phyloP scores from a whole-genome alignment of 2,888 invertebrate species.

The Sphecodes monilicornis region DNA sequence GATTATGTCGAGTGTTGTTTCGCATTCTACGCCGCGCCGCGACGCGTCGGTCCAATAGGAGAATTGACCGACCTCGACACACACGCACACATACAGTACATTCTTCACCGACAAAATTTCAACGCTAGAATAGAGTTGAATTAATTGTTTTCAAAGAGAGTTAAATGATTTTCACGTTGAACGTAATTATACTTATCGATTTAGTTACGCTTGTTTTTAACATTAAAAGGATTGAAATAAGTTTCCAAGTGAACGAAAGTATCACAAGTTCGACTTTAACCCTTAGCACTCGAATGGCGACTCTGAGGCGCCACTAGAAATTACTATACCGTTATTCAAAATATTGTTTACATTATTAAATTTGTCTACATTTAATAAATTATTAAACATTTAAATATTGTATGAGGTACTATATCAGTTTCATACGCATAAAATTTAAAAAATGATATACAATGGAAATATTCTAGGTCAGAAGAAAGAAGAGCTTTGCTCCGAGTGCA shows the following conservation, averaged over 20 bases:
- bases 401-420: too few species aligned
- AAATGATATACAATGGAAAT: too few species aligned
- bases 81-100: slow-evolving; percentile 13
- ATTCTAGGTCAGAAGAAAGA: too few species aligned
- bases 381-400: too few species aligned
- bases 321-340: too few species aligned
- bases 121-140: not conserved
- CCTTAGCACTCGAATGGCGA: too few species aligned
- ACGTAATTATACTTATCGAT: not conserved
- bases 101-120: not conserved
- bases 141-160: not conserved
- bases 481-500: too few species aligned
- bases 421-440: too few species aligned
- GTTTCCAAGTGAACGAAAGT: not conserved
- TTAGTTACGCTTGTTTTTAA: not conserved
- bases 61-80: slow-evolving; percentile 12
- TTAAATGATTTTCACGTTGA: not conserved
- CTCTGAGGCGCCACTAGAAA: too few species aligned
- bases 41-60: not conserved
- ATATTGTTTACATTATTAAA: too few species aligned
- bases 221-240: not conserved
- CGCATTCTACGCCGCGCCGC: slow-evolving; percentile 19
- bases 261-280: not conserved
- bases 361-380: too few species aligned
- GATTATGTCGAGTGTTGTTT: slow-evolving; percentile 55